Evolutionary conservation across 2,797 vertebrate genomes (phyloP).

Genomic region (Naso thynnoides): DNA sequence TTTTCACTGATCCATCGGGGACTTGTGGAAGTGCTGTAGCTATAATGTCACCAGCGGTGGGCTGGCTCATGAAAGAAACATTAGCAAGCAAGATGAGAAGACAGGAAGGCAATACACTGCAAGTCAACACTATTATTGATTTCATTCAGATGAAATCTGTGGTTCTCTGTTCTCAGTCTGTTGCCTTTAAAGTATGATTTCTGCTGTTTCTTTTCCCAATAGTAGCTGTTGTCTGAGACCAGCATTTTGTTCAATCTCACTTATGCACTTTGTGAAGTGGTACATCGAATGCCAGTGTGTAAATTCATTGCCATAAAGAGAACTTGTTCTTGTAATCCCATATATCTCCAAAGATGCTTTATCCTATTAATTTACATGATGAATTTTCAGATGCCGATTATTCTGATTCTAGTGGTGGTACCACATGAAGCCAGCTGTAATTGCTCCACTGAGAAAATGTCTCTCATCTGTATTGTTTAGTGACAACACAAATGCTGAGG

Average conservation of each 20-base stretch:
- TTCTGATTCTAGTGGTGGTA: neutral
- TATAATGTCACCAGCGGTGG: slow-evolving; percentile 82
- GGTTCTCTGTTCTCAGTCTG: slow-evolving; percentile 56
- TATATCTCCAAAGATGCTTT: slow-evolving; percentile 27
- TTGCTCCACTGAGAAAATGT: slow-evolving; percentile 34
- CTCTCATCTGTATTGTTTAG: slow-evolving; percentile 50
- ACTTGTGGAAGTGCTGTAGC: slow-evolving; percentile 82
- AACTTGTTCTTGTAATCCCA: slow-evolving; percentile 28
- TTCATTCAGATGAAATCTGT: slow-evolving; percentile 81
- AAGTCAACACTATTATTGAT: slow-evolving; percentile 86
- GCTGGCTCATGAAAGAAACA: slow-evolving; percentile 87
- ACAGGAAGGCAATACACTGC: slow-evolving; percentile 83
- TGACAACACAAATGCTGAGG: slow-evolving; percentile 51
- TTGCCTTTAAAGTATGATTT: slow-evolving; percentile 62
- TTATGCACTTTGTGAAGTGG: slow-evolving; percentile 38
- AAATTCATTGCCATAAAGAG: slow-evolving; percentile 23
- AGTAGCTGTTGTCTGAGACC: slow-evolving; percentile 41
- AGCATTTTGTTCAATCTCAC: slow-evolving; percentile 38
- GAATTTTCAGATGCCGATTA: slow-evolving; percentile 25
- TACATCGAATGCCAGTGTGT: slow-evolving; percentile 34
- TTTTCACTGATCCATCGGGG: slow-evolving; percentile 82
- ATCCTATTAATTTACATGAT: slow-evolving; percentile 13
- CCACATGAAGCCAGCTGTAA: slow-evolving; percentile 27
- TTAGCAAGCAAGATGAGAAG: slow-evolving; percentile 80
- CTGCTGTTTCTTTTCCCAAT: slow-evolving; percentile 27